phyloP scores from a whole-genome alignment of 2,797 vertebrate genomes.

The Parauchenoglanis ngamensis region DNA sequence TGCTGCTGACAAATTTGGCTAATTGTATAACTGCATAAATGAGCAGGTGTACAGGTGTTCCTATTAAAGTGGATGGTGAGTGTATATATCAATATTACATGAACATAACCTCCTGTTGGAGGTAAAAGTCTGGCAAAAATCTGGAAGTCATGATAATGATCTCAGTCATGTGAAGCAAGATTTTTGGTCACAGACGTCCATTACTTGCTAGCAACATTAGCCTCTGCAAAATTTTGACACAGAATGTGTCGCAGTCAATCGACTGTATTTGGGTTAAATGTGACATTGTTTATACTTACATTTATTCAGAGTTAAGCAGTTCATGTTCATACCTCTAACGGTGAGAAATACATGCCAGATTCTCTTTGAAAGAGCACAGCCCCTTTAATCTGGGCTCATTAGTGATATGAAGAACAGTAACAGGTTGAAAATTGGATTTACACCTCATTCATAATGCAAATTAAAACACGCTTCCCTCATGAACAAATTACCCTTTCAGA shows the following conservation, averaged over 20 bases:
- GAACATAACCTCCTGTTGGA: background rate
- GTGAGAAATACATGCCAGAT: conserved; percentile 59
- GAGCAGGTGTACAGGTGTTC: background rate
- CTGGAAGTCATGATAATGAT: background rate
- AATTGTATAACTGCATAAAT: background rate
- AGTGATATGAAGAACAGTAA: conserved; percentile 66
- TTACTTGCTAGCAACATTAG: background rate
- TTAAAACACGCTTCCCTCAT: conserved; percentile 73
- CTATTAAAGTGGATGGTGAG: background rate
- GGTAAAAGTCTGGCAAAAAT: background rate
- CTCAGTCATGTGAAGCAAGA: background rate
- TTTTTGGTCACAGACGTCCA: background rate
- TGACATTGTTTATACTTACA: background rate
- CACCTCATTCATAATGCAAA: conserved; percentile 77
- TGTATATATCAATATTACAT: background rate
- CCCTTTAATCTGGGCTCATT: conserved; percentile 69
- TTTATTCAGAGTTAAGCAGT: background rate
- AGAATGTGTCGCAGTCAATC: background rate
- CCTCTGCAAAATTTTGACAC: too few relatives aligned
- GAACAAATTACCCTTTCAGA: conserved; percentile 78
- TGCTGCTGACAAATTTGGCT: background rate
- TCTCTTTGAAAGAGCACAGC: conserved; percentile 62
- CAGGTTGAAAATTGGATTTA: conserved; percentile 71
- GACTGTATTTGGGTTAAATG: background rate
- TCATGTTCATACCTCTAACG: conserved; percentile 11